These are phyloP conservation scores for Sesamia inferens DNA, from an alignment of 2,888 invertebrate genomes.

Conservation along the genomic window DNA sequence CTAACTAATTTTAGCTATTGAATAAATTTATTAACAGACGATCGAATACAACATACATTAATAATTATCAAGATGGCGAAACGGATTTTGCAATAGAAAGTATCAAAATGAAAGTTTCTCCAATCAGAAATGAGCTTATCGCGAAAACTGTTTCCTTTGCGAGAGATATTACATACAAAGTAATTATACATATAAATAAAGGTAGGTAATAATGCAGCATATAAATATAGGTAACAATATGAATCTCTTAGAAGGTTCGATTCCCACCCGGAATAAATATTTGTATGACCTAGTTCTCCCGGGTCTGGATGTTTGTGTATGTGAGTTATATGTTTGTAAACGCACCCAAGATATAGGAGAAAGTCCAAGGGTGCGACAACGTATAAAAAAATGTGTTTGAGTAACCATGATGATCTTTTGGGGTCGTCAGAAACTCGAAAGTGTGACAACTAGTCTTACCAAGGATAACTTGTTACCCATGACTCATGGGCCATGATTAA, in stretches of 20 bases:
- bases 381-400: too few species aligned
- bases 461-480: not conserved
- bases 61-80: conserved; percentile 2
- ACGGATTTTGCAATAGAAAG: conserved; percentile 36
- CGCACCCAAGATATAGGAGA: too few species aligned
- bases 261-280: too few species aligned
- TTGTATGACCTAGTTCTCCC: too few species aligned
- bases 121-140: not conserved
- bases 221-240: not conserved
- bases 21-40: not conserved
- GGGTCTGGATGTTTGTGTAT: too few species aligned
- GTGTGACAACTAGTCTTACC: not conserved
- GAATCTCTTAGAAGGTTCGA: not conserved
- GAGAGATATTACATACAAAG: conserved; percentile 8
- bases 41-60: not conserved
- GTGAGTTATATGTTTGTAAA: too few species aligned
- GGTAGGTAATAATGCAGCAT: not conserved
- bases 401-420: too few species aligned
- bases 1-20: too few species aligned
- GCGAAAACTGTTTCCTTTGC: conserved; percentile 22
- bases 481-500: too few species aligned
- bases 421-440: too few species aligned
- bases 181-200: not conserved
- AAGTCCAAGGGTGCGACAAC: too few species aligned
- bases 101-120: conserved; percentile 21